Base-by-base conservation (phyloP, 2,797 vertebrate genomes). In the Leucoraja ocellata region DNA sequence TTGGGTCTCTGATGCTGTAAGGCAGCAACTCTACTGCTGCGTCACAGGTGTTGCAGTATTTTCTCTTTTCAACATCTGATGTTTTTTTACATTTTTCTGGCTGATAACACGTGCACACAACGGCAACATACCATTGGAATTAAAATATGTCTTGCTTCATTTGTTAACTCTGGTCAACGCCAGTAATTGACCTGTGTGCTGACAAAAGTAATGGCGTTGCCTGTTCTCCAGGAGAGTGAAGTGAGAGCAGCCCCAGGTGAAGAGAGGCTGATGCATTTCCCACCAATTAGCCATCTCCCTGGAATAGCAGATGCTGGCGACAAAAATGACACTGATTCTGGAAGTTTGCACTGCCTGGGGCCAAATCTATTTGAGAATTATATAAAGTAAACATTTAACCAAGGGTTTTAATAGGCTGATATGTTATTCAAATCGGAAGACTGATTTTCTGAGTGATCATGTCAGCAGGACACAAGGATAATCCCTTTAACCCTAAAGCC, bases 131-230 rank as follows among this genome's bases (percentile, higher is more conserved):
- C 13, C 0, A 32, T 18, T 14, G 58, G 25, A 32, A 28, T 86
- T 13, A 86, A 4, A 86, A 16, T 6, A 65, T 86, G 13, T 68
- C 16, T 18, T 65, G n/a, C 32, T 68, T 68, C 65, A 36, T 36
- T 68, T 88, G 61, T 86, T 63, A 32, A 16, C 8, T 9, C 84
- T 68, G n/a, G n/a, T 68, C 13, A 11, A 21, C 2, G 6, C 61
- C n/a, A 32, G 32, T 68, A 88, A 88, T 88, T 65, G 84, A 88
- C 61, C n/a, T 68, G n/a, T 36, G n/a, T 88, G n/a, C n/a, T 65
- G 18, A 32, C 61, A 88, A 36, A 88, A 4, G 61, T 68, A 9
- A 14, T 36, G 7, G 18, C 36, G 16, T 32, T 68, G 61, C 28
- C n/a, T 79, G 46, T 39, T 79, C 78, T 4, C 32, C 32, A 79